Percentiles rank a stretch among this genome's conserved stretches.
These are phyloP conservation scores for Drosophila birchii DNA, from an alignment of 2,888 invertebrate species.

Conservation along the genomic window DNA sequence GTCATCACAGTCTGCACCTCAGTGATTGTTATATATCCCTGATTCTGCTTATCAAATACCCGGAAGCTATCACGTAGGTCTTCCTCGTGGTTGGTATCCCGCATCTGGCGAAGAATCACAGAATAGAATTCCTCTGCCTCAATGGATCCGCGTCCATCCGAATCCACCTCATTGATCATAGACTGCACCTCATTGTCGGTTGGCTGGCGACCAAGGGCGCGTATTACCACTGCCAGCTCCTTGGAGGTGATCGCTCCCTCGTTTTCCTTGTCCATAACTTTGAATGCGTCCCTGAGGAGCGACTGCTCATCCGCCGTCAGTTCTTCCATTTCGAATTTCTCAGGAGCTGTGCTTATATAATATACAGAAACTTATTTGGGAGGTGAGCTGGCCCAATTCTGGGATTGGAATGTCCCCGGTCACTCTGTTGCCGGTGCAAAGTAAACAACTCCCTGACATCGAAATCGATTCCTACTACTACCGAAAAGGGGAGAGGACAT, in stretches of 20 bases:
- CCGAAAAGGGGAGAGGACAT: constrained; percentile 4
- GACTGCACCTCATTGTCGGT: constrained; percentile 52
- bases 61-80: constrained; percentile 45
- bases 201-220: constrained; percentile 18
- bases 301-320: not conserved
- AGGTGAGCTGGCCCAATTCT: not conserved
- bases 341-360: not conserved
- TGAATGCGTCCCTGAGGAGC: constrained; percentile 29
- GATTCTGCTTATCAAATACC: constrained; percentile 44
- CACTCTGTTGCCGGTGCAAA: not conserved
- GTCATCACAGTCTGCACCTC: constrained; percentile 44
- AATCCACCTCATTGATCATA: constrained; percentile 56
- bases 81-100: constrained; percentile 11
- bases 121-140: constrained; percentile 26
- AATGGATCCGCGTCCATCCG: constrained; percentile 53
- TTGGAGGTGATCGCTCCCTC: constrained; percentile 37
- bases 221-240: constrained; percentile 32
- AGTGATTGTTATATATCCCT: constrained; percentile 35
- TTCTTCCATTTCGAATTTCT: constrained; percentile 34
- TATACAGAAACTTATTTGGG: too few species aligned
- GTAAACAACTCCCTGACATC: constrained; percentile 28
- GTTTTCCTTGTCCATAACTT: constrained; percentile 40
- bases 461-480: constrained; percentile 14
- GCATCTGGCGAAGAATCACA: constrained; percentile 30
- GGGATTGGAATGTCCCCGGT: constrained; percentile 2